These are phyloP conservation scores for Syngnathoides biaculeatus DNA, from an alignment of 2,113 vertebrate genomes.

Conservation along the genomic window DNA sequence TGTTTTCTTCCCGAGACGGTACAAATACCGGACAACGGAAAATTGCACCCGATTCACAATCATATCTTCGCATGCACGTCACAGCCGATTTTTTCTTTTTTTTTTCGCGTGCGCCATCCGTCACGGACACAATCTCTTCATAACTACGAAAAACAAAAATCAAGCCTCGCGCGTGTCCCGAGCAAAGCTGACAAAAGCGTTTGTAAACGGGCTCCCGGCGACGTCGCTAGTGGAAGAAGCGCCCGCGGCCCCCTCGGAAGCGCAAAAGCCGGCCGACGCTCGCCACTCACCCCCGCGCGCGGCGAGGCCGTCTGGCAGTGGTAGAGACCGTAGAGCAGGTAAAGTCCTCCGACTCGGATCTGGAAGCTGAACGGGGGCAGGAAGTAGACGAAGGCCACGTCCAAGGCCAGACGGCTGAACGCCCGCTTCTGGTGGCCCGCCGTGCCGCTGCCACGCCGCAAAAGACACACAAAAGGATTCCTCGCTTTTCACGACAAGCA, in stretches of 20 bases:
- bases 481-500: fast-evolving
- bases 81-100: too few species aligned
- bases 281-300: constrained; percentile 77
- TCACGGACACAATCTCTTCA: too few species aligned
- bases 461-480: background rate
- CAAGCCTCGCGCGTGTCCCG: too few species aligned
- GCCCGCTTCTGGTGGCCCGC: constrained; percentile 69
- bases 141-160: too few species aligned
- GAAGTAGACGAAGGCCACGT: constrained; percentile 75
- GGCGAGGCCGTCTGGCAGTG: constrained; percentile 77
- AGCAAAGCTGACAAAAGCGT: too few species aligned
- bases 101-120: too few species aligned
- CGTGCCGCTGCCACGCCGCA: constrained; percentile 71
- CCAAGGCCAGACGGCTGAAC: constrained; percentile 78
- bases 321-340: constrained; percentile 85
- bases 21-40: too few species aligned
- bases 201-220: background rate
- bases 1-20: too few species aligned
- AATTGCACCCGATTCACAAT: too few species aligned
- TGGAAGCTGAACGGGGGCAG: constrained; percentile 89
- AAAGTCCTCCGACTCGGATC: constrained; percentile 89
- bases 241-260: background rate
- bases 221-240: too few species aligned
- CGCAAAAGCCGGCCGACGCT: background rate
- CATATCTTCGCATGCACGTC: too few species aligned